phyloP scores from a whole-genome alignment of 2,888 invertebrate genomes.

The Limnephilus auricula region DNA sequence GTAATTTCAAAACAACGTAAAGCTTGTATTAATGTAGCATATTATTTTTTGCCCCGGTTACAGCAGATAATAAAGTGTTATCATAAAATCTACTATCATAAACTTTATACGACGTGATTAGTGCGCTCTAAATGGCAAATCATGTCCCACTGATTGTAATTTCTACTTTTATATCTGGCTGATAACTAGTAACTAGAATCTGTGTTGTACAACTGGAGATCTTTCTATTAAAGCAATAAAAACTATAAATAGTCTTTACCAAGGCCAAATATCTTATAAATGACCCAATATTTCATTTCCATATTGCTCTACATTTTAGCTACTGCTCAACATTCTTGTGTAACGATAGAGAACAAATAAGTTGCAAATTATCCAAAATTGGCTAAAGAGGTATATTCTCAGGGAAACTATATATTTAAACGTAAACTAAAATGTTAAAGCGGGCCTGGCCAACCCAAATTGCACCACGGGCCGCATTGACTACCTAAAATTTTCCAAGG shows the following conservation, averaged over 20 bases:
- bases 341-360: too few species aligned
- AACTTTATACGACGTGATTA: background rate
- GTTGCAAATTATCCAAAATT: too few species aligned
- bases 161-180: background rate
- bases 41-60: background rate
- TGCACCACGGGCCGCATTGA: too few species aligned
- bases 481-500: too few species aligned
- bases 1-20: background rate
- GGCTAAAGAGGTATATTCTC: too few species aligned
- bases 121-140: background rate
- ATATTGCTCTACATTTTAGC: too few species aligned
- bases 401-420: too few species aligned
- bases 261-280: too few species aligned
- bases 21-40: background rate
- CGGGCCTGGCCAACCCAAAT: too few species aligned
- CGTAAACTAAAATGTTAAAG: too few species aligned
- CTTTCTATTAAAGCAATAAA: background rate
- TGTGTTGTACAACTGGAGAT: background rate
- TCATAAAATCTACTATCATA: conserved; percentile 2
- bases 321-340: too few species aligned
- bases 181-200: background rate
- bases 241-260: background rate
- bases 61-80: background rate
- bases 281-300: too few species aligned
- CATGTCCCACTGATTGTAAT: background rate